Evolutionary conservation across 2,113 vertebrate genomes (phyloP).

Genomic region (Copsychus sechellarum): DNA sequence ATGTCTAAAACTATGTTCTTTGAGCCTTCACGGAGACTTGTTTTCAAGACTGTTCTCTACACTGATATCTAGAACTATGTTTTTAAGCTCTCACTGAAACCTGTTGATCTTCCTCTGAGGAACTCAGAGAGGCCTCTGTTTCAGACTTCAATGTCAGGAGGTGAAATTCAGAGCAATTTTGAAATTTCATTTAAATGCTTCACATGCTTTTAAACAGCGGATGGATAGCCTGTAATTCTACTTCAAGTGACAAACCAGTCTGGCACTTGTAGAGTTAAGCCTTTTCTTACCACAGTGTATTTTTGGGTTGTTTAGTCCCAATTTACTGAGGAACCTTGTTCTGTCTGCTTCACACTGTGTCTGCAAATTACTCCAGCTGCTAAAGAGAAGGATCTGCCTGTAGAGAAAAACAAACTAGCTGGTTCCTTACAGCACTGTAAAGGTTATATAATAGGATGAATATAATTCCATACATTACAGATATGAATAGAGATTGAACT

Average conservation of each 20-base stretch:
- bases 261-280: background rate
- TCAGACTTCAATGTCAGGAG: background rate
- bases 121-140: too few species aligned
- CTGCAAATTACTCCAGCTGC: background rate
- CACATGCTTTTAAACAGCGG: background rate
- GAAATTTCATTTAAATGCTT: background rate
- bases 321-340: background rate
- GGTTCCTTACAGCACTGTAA: background rate
- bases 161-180: background rate
- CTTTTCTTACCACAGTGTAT: background rate
- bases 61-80: too few species aligned
- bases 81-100: too few species aligned
- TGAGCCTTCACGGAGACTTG: too few species aligned
- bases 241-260: background rate
- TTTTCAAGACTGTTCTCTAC: too few species aligned
- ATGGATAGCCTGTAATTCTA: background rate
- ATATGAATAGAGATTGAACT: background rate
- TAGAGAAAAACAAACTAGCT: background rate
- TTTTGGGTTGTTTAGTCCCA: background rate
- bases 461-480: background rate
- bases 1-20: too few species aligned
- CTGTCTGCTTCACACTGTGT: background rate
- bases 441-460: background rate
- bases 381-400: background rate
- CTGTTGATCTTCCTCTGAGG: too few species aligned